Conservation (phyloP, 2,888 invertebrate species). For the Seladonia tumulorum region DNA sequence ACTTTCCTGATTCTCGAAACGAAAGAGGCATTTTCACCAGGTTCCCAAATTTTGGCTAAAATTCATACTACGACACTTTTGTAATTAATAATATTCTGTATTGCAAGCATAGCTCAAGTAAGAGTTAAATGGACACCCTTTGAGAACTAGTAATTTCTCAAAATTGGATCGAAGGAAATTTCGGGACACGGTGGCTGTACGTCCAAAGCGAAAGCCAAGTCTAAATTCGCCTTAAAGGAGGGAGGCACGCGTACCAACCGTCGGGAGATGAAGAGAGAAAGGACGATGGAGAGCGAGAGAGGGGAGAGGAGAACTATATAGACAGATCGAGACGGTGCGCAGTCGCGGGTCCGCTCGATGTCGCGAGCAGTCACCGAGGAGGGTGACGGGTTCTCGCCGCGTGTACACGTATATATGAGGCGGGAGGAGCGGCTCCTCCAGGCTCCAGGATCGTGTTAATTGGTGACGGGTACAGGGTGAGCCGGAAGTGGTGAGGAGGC, state of each 20-base stretch:
- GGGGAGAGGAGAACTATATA: not conserved
- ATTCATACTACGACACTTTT: too few relatives aligned
- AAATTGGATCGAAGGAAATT: not conserved
- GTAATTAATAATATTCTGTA: too few relatives aligned
- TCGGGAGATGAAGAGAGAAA: not conserved
- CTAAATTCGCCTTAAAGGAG: not conserved
- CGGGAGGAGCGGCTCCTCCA: slow-evolving; percentile 27
- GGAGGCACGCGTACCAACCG: not conserved
- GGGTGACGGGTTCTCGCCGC: slow-evolving; percentile 79
- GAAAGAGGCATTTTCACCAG: slow-evolving; percentile 8
- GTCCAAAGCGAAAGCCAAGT: not conserved
- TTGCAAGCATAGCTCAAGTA: too few relatives aligned
- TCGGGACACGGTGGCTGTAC: not conserved
- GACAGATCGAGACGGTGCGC: slow-evolving; percentile 62
- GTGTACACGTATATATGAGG: slow-evolving; percentile 59
- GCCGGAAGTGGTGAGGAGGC: not conserved
- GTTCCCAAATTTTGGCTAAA: too few relatives aligned
- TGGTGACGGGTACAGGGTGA: slow-evolving; percentile 13
- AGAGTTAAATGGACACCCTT: too few relatives aligned
- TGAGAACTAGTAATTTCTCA: too few relatives aligned
- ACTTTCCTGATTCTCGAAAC: not conserved
- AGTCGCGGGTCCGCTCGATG: slow-evolving; percentile 74
- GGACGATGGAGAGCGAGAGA: not conserved
- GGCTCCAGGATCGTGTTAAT: slow-evolving; percentile 15
- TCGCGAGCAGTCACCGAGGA: slow-evolving; percentile 64